Percentiles rank a stretch among this genome's conserved stretches.
Conservation (phyloP, 2,797 vertebrate species). For the Ispidina lecontei region DNA sequence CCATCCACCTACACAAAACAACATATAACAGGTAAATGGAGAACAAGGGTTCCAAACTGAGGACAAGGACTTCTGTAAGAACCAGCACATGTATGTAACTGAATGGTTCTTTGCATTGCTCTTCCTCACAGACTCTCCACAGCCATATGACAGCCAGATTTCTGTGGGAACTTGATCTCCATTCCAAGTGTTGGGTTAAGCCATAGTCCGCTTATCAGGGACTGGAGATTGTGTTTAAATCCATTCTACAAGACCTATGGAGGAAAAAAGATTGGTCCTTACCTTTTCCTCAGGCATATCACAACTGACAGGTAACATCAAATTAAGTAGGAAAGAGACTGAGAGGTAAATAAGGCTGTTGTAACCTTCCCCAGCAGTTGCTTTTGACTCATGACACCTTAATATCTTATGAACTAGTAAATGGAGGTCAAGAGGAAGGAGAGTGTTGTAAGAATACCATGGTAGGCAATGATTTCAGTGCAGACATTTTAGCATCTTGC, state of each 20-base stretch:
- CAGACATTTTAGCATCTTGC: constrained; percentile 34
- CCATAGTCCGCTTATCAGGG: not conserved
- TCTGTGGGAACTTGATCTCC: not conserved
- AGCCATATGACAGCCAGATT: not conserved
- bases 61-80: not conserved
- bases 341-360: not conserved
- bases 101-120: not conserved
- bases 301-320: not conserved
- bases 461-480: constrained; percentile 16
- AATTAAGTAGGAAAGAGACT: not conserved
- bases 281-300: not conserved
- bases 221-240: not conserved
- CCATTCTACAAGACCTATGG: not conserved
- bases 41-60: not conserved
- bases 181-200: not conserved
- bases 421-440: constrained; percentile 25
- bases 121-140: not conserved
- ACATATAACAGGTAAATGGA: not conserved
- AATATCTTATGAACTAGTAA: not conserved
- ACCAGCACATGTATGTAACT: not conserved
- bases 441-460: not conserved
- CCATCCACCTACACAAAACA: not conserved
- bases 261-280: not conserved
- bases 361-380: not conserved
- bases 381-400: not conserved